These are phyloP conservation scores for Limnephilus rhombicus DNA, from an alignment of 2,888 invertebrate genomes.

Conservation along the genomic window DNA sequence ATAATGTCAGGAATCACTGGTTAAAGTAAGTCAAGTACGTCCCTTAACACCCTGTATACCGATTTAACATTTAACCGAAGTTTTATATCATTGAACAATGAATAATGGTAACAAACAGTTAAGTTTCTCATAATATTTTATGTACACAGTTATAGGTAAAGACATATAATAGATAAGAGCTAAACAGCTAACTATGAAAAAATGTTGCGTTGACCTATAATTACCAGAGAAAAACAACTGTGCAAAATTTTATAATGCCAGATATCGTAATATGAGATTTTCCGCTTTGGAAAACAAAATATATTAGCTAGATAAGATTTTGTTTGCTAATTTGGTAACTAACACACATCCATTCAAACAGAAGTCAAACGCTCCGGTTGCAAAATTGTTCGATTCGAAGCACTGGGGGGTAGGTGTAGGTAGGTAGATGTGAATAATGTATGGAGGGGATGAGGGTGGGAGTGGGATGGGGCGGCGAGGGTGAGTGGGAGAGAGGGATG, in stretches of 20 bases:
- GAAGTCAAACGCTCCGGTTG: not conserved
- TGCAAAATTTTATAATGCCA: not conserved
- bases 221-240: not conserved
- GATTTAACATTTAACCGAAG: no score
- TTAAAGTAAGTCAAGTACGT: no score
- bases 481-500: constrained; percentile 2
- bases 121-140: no score
- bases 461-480: not conserved
- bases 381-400: not conserved
- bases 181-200: not conserved
- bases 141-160: no score
- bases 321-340: not conserved
- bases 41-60: no score
- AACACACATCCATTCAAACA: not conserved
- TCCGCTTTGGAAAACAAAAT: not conserved
- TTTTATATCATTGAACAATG: no score
- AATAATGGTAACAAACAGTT: no score
- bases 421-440: not conserved
- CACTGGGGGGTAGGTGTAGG: not conserved
- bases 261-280: not conserved
- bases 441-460: not conserved
- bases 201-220: not conserved
- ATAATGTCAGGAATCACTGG: no score
- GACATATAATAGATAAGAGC: no score
- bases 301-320: not conserved